Base-by-base conservation (phyloP, 2,888 invertebrate genomes). In the Euzophera pinguis region DNA sequence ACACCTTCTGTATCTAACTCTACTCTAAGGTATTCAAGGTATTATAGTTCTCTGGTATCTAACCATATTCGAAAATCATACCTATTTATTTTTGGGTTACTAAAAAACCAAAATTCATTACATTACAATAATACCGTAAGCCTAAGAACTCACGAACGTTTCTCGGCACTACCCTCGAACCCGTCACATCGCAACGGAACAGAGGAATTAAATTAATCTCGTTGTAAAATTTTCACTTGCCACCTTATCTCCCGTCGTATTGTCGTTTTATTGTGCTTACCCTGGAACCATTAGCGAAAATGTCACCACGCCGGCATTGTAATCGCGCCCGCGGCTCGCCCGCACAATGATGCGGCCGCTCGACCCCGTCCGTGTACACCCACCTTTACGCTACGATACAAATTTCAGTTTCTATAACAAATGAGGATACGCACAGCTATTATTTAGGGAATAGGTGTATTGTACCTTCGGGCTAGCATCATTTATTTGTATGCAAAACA, bases 211-310 rank as follows among this genome's bases (percentile, higher is more conserved):
- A 87, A 86, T 87, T 88, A 89, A 89, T 88, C 83, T 82, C 73
- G 75, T 75, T 78, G 78, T 85, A 81, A 88, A 88, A 89, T 89
- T 86, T 89, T 89, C 89, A 86, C 81, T 89, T 85, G 81, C 82
- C 79, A 84, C 89, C 88, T 86, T 90, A 90, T 89, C 87, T 87
- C 81, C 75, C 77, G 84, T 83, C 78, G 86, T 86, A 87, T 86
- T 88, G 88, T 89, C 88, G 81, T 85, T 88, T 89, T 88, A 89
- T 88, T 89, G 87, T 89, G 84, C 84, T 85, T 84, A 79, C 86
- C 87, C 84, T 84, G 83, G 74, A 85, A 89, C 89, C 89, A 89
- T 90, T 90, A 89, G 89, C 84, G 87, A 89, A 85, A 90, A 90
- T 90, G 88, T 90, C 89, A 89, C 84, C 81, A 80, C 82, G 81